A percentile compares a stretch with the other conserved stretches of the same genome.
These are phyloP conservation scores for Stratiomys singularior DNA, from an alignment of 2,888 invertebrate genomes.

Conservation along the genomic window DNA sequence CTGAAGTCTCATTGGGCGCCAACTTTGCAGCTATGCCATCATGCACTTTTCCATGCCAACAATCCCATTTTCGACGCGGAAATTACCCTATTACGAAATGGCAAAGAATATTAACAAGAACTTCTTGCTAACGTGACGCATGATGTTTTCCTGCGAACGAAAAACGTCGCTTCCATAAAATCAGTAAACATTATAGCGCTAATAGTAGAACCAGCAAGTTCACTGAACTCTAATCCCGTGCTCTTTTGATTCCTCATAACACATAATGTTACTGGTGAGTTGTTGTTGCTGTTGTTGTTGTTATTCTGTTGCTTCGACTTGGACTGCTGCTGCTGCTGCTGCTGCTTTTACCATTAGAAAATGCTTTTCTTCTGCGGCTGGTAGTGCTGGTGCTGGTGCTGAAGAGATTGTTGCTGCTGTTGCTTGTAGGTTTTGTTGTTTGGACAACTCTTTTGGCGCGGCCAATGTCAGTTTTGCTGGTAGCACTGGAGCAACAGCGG, in stretches of 20 bases:
- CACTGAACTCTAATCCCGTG: constrained; percentile 17
- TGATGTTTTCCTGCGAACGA: neutral
- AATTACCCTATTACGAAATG: too few species aligned
- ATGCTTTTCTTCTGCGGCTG: neutral
- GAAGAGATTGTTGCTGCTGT: too few species aligned
- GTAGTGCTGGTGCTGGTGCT: neutral
- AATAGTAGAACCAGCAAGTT: neutral
- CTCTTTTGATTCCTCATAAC: neutral
- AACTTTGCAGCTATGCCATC: too few species aligned
- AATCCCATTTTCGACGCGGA: too few species aligned
- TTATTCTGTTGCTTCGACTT: neutral
- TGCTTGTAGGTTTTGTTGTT: too few species aligned
- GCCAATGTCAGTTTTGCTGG: neutral
- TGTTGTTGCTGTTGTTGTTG: neutral
- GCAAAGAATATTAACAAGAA: neutral
- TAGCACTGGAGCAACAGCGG: neutral
- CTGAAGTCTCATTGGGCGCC: too few species aligned
- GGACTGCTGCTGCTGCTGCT: neutral
- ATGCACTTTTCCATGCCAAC: too few species aligned
- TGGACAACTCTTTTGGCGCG: neutral
- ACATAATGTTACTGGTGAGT: neutral
- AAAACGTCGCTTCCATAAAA: constrained; percentile 5
- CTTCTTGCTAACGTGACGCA: neutral
- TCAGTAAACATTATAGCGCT: neutral
- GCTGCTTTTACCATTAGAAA: neutral